Evolutionary conservation across 1,140 invertebrate genomes (phyloP).

Genomic region (Plectus sambesii): DNA sequence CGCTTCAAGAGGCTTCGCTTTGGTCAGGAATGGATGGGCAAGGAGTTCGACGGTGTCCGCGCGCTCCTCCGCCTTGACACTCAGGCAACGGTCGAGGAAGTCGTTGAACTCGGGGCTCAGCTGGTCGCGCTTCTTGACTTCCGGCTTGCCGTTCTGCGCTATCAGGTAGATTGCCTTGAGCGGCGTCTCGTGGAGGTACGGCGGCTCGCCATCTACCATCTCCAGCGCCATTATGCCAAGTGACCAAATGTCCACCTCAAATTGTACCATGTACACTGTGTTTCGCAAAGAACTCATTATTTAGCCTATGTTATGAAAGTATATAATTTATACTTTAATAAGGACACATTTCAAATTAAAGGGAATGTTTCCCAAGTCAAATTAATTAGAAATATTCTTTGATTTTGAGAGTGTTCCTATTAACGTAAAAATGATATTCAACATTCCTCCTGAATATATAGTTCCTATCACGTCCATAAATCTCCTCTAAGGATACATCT

Average conservation of each 20-base stretch:
- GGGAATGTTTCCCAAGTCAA: no score
- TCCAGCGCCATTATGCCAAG: conserved; percentile 42
- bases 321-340: no score
- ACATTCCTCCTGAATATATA: no score
- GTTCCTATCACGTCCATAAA: no score
- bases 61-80: conserved; percentile 32
- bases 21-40: conserved; percentile 34
- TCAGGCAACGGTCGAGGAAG: conserved; percentile 39
- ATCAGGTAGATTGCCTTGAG: conserved; percentile 45
- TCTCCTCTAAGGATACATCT: no score
- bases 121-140: conserved; percentile 35
- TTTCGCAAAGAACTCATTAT: no score
- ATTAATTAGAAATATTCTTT: no score
- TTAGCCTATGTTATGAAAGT: no score
- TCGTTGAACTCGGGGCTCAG: conserved; percentile 36
- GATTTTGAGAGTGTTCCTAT: no score
- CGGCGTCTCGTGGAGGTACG: conserved; percentile 42
- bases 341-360: no score
- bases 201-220: conserved; percentile 46
- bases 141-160: conserved; percentile 45
- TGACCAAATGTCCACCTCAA: conserved; percentile 45
- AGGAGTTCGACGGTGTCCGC: conserved; percentile 39
- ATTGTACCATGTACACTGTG: no score
- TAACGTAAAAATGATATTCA: no score
- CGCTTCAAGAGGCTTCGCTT: conserved; percentile 35